Percentiles rank a stretch among this genome's conserved stretches.
Evolutionary conservation across 2,113 vertebrate genomes (phyloP).

Genomic region (Ploceus nigricollis): DNA sequence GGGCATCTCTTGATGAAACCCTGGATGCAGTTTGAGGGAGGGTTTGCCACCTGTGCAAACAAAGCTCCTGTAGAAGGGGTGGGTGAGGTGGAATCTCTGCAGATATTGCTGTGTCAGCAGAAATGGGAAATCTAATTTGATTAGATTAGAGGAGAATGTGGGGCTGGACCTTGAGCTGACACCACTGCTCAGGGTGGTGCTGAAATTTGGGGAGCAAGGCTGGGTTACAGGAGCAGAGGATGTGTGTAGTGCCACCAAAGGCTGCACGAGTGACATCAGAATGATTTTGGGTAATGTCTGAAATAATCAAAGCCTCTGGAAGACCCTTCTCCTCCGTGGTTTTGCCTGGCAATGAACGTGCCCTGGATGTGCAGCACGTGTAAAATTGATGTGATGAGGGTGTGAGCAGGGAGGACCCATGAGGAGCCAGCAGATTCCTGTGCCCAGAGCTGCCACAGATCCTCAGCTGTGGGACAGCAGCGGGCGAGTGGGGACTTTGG

Average conservation of each 20-base stretch:
- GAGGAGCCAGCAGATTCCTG: neutral
- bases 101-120: neutral
- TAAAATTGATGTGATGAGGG: rapidly evolving
- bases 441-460: neutral
- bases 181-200: no score
- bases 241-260: neutral
- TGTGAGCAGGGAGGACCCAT: rapidly evolving
- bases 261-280: rapidly evolving
- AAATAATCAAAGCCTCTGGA: rapidly evolving
- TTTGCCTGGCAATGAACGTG: rapidly evolving
- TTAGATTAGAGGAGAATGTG: no score
- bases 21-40: neutral
- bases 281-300: neutral
- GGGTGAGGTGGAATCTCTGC: neutral
- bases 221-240: neutral
- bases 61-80: neutral
- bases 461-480: neutral
- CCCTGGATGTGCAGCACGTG: neutral
- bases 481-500: rapidly evolving
- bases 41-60: neutral
- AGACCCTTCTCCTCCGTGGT: rapidly evolving
- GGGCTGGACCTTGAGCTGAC: neutral
- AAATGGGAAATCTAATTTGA: neutral
- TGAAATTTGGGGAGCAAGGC: neutral
- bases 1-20: neutral